Conservation (phyloP, 2,888 invertebrate genomes). For the Eilema sororculum region DNA sequence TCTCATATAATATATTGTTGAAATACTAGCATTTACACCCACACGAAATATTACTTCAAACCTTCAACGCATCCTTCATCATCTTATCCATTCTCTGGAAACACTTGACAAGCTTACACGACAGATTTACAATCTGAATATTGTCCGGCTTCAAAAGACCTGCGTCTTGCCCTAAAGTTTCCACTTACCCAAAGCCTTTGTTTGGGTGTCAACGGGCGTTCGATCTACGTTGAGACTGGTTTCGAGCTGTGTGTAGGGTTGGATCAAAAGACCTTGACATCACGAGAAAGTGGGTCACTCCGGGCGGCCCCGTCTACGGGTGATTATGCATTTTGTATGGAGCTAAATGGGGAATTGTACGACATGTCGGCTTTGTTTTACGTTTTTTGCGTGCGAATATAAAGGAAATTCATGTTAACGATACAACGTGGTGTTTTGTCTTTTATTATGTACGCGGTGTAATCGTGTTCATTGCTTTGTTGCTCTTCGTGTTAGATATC, state of each 20-base stretch:
- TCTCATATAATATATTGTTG: neutral
- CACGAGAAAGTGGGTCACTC: constrained; percentile 59
- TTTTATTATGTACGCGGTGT: constrained; percentile 27
- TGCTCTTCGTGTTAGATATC: neutral
- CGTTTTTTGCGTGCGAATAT: constrained; percentile 28
- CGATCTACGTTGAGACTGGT: constrained; percentile 49
- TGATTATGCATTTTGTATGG: constrained; percentile 67
- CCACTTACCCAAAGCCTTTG: constrained; percentile 53
- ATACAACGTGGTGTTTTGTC: constrained; percentile 32
- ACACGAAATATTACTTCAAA: constrained; percentile 4
- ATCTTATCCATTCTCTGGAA: constrained; percentile 18
- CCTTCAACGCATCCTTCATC: constrained; percentile 7
- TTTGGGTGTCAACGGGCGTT: constrained; percentile 43
- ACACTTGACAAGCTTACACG: constrained; percentile 43
- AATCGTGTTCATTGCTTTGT: constrained; percentile 15
- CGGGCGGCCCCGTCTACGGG: constrained; percentile 51
- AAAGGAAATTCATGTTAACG: constrained; percentile 35
- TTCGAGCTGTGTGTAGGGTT: constrained; percentile 46
- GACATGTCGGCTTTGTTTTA: constrained; percentile 41
- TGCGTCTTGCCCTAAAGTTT: constrained; percentile 47
- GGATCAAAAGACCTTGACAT: constrained; percentile 61
- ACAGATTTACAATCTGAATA: constrained; percentile 47
- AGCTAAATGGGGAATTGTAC: constrained; percentile 55
- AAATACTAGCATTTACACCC: neutral
- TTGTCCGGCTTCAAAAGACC: constrained; percentile 53